Conservation (phyloP, 2,113 vertebrate species). For the Petrocephalus microphthalmus region DNA sequence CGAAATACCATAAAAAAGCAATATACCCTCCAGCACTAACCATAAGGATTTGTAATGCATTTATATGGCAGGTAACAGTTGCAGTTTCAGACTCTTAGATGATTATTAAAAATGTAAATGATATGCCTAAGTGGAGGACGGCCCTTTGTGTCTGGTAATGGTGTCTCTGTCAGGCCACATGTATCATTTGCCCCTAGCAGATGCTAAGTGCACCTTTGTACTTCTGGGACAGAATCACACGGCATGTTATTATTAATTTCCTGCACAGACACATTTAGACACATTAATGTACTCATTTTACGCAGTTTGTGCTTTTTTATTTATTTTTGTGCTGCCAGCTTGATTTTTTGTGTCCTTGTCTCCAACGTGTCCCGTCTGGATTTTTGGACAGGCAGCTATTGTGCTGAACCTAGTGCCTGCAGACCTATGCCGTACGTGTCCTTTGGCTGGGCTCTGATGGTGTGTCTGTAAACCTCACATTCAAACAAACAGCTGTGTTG, state of each 20-base stretch:
- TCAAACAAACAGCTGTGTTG: not conserved
- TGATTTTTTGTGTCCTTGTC: not conserved
- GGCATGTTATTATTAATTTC: not conserved
- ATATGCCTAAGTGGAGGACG: not conserved
- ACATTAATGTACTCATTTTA: not conserved
- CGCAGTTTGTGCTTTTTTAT: not conserved
- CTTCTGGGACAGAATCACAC: not conserved
- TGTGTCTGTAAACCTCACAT: not conserved
- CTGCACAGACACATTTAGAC: not conserved
- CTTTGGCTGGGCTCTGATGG: not conserved
- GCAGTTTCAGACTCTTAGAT: not conserved
- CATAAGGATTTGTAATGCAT: not conserved
- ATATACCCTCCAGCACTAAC: not conserved
- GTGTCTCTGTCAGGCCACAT: not conserved
- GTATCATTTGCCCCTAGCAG: not conserved
- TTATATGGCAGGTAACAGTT: not conserved
- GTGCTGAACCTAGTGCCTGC: not conserved
- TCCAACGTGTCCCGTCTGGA: no score
- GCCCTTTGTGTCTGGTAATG: not conserved
- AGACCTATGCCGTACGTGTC: not conserved
- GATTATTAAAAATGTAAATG: constrained; percentile 8
- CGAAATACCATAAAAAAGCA: not conserved
- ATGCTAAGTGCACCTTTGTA: not conserved
- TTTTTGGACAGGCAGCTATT: not conserved
- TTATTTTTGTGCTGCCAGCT: not conserved